Base-by-base conservation (phyloP, 2,113 vertebrate genomes). In the Pseudopodoces humilis region DNA sequence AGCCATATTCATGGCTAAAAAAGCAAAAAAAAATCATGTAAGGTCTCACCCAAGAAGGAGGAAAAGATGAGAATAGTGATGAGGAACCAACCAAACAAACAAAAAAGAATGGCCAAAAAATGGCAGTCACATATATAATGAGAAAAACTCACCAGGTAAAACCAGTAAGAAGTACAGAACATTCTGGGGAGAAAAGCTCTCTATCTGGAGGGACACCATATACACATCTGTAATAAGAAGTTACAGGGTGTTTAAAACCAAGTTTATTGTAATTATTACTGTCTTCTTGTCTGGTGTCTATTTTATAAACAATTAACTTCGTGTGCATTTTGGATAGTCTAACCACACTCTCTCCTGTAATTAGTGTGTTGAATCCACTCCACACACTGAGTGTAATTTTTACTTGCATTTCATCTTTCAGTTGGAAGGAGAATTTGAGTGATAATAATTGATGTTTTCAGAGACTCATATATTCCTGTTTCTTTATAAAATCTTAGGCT, bases 391-490 rank as follows among this genome's bases (percentile, higher is more conserved):
- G 3, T 31, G 5, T 30, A 15, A 33, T 79, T 68, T 91, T 71
- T 68, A 15, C 69, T 52, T 68, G 4, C 11, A 30, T 69, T 76
- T 75, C 55, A 56, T 23, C 30, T 44, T 87, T 50, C 39, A 69
- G 3, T 33, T 56, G 15, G 11, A 49, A 85, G 76, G 50, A 87
- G 39, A n/a, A 50, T 87, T 67, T 52, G 11, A 12, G 6, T 41
- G 67, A 44, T 20, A 23, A 52, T 62, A 84, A 43, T 39, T 56
- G 23, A 56, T 67, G 21, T 55, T 88, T 90, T 85, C n/a, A 70
- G 41, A 64, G 30, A 28, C 0, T 1, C 14, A 6, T 47, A 4
- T 50, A 35, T 60, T 85, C 1, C 0, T 46, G 3, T 47, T 83
- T 52, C 35, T 67, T 91, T 60, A 67, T 23, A 77, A 93, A 86